These are phyloP conservation scores for Hirudo medicinalis DNA, from an alignment of 1,140 invertebrate genomes.

Conservation along the genomic window DNA sequence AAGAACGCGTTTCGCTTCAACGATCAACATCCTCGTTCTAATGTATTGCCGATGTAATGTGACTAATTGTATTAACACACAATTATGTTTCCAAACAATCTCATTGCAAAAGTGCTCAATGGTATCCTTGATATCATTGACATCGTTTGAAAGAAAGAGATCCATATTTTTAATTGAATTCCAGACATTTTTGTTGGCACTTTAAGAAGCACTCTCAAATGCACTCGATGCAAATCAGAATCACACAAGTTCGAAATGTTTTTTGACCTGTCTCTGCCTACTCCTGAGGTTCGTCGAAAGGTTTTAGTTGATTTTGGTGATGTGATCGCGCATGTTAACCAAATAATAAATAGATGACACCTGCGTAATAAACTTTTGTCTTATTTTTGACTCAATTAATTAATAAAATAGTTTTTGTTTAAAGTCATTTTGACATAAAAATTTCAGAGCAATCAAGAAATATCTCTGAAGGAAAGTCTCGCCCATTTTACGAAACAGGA, in stretches of 20 bases:
- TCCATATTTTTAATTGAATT: background rate
- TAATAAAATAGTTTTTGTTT: background rate
- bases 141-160: too few species aligned
- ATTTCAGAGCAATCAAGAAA: background rate
- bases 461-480: background rate
- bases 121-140: too few species aligned
- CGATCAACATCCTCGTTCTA: too few species aligned
- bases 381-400: background rate
- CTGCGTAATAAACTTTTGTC: background rate
- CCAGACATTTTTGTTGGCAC: constrained; percentile 9
- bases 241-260: background rate
- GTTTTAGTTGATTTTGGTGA: background rate
- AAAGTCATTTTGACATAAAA: background rate
- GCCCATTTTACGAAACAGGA: background rate
- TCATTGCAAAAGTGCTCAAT: too few species aligned
- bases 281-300: background rate
- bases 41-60: too few species aligned
- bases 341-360: background rate
- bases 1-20: too few species aligned
- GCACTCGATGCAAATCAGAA: constrained; percentile 1
- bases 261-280: background rate
- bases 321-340: background rate
- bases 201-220: constrained; percentile 8
- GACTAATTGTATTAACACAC: too few species aligned
- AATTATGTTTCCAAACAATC: too few species aligned